phyloP scores from a whole-genome alignment of 2,888 invertebrate genomes.

The Amblyteles armatorius region DNA sequence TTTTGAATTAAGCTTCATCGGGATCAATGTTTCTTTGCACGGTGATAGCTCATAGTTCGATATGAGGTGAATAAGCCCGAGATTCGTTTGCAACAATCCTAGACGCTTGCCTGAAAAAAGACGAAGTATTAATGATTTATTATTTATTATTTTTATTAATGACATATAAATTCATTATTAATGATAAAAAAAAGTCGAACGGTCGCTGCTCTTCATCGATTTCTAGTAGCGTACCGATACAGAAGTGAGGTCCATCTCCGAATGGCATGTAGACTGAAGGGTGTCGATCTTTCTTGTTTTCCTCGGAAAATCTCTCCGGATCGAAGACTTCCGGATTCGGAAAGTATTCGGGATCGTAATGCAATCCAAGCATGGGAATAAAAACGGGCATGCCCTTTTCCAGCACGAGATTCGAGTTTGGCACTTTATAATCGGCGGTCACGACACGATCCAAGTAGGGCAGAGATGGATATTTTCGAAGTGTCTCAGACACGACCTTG shows the following conservation, averaged over 20 bases:
- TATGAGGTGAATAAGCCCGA: conserved; percentile 75
- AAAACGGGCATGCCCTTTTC: conserved; percentile 80
- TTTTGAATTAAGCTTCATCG: conserved; percentile 72
- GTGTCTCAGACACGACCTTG: conserved; percentile 80
- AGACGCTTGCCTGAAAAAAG: conserved; percentile 74
- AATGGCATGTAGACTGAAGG: conserved; percentile 79
- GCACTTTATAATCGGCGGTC: conserved; percentile 75
- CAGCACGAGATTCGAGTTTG: conserved; percentile 74
- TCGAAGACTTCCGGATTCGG: conserved; percentile 83
- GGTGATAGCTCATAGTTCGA: conserved; percentile 76
- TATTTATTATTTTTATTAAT: no score
- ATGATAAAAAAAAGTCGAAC: no score
- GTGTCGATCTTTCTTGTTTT: conserved; percentile 77
- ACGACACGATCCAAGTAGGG: conserved; percentile 76
- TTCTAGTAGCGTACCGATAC: conserved; percentile 77
- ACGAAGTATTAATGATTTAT: background rate
- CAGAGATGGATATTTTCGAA: conserved; percentile 83
- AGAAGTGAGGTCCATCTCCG: conserved; percentile 81
- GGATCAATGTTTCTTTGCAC: conserved; percentile 73
- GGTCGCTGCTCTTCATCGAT: background rate
- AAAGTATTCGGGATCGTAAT: conserved; percentile 72
- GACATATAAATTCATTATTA: no score
- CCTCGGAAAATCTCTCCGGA: conserved; percentile 83
- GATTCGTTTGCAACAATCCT: conserved; percentile 77
- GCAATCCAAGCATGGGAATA: conserved; percentile 81